Evolutionary conservation across 2,888 invertebrate species (phyloP).

Genomic region (Drosophila hamatofila): DNA sequence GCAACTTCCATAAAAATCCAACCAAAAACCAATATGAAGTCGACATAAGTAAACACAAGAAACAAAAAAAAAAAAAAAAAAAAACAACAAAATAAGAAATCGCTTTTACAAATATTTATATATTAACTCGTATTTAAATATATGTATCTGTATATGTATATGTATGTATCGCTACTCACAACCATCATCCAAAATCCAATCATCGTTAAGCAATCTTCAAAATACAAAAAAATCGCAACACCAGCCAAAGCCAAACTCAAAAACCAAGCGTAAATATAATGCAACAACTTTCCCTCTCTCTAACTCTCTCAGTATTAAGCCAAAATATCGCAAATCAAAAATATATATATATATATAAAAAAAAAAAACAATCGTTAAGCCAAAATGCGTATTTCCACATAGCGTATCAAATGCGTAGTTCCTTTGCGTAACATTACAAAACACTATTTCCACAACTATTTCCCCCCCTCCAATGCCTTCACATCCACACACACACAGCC

Average conservation of each 20-base stretch:
- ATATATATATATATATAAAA: constrained; percentile 5
- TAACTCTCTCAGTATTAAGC: constrained; percentile 60
- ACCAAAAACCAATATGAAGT: constrained; percentile 65
- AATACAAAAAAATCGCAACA: constrained; percentile 55
- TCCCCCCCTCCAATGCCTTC: constrained; percentile 75
- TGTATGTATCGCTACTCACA: constrained; percentile 80
- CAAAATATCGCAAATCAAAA: constrained; percentile 41
- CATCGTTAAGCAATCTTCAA: constrained; percentile 76
- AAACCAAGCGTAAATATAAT: constrained; percentile 70
- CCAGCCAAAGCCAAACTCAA: constrained; percentile 71
- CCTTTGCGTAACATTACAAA: constrained; percentile 78
- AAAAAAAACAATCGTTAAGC: constrained; percentile 34
- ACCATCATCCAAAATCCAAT: constrained; percentile 71
- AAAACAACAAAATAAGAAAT: constrained; percentile 39
- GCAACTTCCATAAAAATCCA: constrained; percentile 71
- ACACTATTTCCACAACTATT: constrained; percentile 81
- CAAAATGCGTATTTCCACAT: constrained; percentile 57
- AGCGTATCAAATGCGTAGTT: constrained; percentile 65
- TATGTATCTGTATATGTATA: constrained; percentile 79
- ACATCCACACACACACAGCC: constrained; percentile 69
- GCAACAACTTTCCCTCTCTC: constrained; percentile 59
- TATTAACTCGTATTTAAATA: constrained; percentile 80
- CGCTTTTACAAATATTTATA: constrained; percentile 79
- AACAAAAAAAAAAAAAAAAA: constrained; percentile 32
- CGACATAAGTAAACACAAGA: constrained; percentile 61